These are phyloP conservation scores for Platysternon megacephalum DNA, from an alignment of 2,113 vertebrate genomes.

Conservation along the genomic window DNA sequence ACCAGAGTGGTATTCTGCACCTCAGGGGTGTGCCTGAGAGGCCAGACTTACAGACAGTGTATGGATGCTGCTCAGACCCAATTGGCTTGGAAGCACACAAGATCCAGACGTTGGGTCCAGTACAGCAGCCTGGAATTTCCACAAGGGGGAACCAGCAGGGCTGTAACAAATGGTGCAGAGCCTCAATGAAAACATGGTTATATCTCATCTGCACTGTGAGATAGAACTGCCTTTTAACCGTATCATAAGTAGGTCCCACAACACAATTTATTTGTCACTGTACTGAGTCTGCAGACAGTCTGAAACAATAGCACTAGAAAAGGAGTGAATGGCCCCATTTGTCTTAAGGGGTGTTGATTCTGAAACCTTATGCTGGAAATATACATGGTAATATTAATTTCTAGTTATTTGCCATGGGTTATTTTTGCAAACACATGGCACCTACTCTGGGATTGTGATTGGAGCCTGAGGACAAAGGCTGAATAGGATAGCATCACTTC, in stretches of 20 bases:
- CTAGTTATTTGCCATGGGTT: neutral
- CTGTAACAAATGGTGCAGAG: conserved; percentile 51
- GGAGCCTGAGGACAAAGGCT: neutral
- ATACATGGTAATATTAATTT: neutral
- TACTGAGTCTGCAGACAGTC: neutral
- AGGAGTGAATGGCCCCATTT: neutral
- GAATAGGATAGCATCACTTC: neutral
- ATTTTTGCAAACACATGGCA: neutral
- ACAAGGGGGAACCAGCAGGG: conserved; percentile 28
- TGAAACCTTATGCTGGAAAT: conserved; percentile 1
- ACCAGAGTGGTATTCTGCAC: neutral
- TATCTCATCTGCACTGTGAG: conserved; percentile 37
- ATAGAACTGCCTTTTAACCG: conserved; percentile 63
- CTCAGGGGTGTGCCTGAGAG: neutral
- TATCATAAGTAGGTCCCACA: conserved; percentile 35
- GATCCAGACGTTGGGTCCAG: neutral
- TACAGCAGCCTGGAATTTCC: neutral
- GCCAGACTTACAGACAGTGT: neutral
- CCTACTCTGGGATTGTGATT: neutral
- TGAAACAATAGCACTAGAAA: neutral
- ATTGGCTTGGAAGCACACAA: conserved; percentile 29
- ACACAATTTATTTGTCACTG: fast-evolving
- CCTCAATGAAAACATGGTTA: conserved; percentile 57
- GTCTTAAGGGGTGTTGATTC: neutral
- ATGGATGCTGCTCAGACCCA: conserved; percentile 6